Evolutionary conservation across 2,797 vertebrate genomes (phyloP).

Genomic region (Gallinago nigripennis): DNA sequence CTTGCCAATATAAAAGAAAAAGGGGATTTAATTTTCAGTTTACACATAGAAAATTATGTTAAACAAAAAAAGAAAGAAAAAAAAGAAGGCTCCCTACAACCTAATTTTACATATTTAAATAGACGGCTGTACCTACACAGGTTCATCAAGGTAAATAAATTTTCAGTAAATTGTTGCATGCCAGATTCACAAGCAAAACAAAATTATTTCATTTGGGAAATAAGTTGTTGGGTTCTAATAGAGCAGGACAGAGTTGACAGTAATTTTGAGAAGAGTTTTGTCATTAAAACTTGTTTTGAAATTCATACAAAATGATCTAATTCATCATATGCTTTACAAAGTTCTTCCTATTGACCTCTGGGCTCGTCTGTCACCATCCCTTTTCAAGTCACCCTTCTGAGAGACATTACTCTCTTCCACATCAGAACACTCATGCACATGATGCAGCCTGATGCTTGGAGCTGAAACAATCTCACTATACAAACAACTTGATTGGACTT

Average conservation of each 20-base stretch:
- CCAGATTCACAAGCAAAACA: background rate
- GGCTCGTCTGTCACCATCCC: background rate
- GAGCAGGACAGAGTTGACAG: background rate
- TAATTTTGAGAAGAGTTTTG: background rate
- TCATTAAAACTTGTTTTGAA: background rate
- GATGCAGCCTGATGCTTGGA: background rate
- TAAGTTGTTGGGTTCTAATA: background rate
- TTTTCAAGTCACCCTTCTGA: background rate
- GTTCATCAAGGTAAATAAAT: background rate
- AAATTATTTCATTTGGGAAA: background rate
- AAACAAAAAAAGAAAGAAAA: background rate
- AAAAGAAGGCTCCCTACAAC: background rate
- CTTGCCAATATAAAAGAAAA: background rate
- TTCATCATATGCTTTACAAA: background rate
- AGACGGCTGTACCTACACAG: background rate
- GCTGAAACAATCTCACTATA: background rate
- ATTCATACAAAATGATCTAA: background rate
- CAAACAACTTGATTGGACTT: background rate
- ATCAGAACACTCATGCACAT: fast-evolving
- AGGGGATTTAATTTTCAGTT: background rate
- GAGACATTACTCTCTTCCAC: background rate
- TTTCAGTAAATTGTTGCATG: background rate
- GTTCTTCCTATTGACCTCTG: fast-evolving
- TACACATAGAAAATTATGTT: background rate
- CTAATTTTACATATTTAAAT: background rate